Percentiles rank a stretch among this genome's conserved stretches.
These are phyloP conservation scores for Brachionus calyciflorus DNA, from an alignment of 1,140 invertebrate genomes.

Conservation along the genomic window DNA sequence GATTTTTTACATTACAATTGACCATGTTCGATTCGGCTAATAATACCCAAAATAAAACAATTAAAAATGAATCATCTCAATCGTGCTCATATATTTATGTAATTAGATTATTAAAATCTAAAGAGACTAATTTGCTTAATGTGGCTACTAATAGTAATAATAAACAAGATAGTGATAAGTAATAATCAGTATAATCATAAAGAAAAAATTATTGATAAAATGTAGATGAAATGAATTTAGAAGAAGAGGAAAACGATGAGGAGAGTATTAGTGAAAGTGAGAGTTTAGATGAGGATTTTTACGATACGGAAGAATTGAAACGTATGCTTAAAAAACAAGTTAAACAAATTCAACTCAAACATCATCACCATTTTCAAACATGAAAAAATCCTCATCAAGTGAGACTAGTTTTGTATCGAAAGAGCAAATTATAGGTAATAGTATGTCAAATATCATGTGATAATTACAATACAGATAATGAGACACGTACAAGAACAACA, in stretches of 20 bases:
- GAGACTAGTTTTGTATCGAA: neutral
- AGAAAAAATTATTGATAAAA: neutral
- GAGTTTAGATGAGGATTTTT: neutral
- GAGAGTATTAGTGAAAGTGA: neutral
- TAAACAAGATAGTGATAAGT: no score
- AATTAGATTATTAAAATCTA: neutral
- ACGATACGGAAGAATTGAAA: neutral
- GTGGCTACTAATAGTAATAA: neutral
- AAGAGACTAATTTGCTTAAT: neutral
- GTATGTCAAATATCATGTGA: constrained; percentile 3
- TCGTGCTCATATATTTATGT: constrained; percentile 1
- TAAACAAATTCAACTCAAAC: neutral
- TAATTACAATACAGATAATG: neutral
- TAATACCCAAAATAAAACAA: neutral
- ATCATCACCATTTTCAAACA: neutral
- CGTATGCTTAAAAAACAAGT: no score
- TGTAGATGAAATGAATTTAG: neutral
- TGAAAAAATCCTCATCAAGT: neutral
- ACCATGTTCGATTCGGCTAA: constrained; percentile 21
- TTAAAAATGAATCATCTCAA: neutral
- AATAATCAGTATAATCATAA: neutral
- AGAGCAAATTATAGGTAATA: constrained; percentile 3
- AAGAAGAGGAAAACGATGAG: neutral
- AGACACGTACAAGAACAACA: neutral
- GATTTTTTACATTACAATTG: neutral